phyloP scores from a whole-genome alignment of 2,888 invertebrate species.

The Cecidostiba fungosa region DNA sequence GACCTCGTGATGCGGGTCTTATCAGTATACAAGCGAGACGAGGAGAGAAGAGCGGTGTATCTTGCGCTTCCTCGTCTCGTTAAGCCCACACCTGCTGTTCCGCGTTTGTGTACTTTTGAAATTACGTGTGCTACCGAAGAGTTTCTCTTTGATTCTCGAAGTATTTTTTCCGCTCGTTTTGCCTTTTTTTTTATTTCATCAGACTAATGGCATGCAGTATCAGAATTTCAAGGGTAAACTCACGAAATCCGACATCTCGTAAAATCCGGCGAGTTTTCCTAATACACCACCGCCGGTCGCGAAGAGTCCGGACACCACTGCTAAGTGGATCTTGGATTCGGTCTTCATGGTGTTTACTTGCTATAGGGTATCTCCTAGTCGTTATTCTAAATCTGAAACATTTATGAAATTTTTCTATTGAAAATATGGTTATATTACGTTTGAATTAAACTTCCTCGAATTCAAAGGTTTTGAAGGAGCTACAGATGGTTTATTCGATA shows the following conservation, averaged over 20 bases:
- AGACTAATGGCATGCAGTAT: too few species aligned
- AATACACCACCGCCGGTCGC: constrained; percentile 85
- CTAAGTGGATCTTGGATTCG: constrained; percentile 74
- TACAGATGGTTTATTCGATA: too few species aligned
- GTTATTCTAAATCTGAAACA: neutral
- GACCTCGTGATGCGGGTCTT: constrained; percentile 58
- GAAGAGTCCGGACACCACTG: constrained; percentile 84
- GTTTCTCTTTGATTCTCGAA: too few species aligned
- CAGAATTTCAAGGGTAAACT: neutral
- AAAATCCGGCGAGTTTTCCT: constrained; percentile 84
- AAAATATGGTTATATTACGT: neutral
- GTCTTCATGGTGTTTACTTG: neutral
- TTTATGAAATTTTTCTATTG: neutral
- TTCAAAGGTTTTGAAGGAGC: too few species aligned
- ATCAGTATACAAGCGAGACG: constrained; percentile 48
- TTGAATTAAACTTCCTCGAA: too few species aligned
- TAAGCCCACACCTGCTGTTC: neutral
- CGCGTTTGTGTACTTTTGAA: constrained; percentile 5
- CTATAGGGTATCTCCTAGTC: too few species aligned
- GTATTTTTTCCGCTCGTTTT: neutral
- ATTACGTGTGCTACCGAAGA: neutral
- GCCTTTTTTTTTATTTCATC: neutral
- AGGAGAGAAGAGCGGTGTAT: too few species aligned
- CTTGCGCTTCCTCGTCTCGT: constrained; percentile 23
- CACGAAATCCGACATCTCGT: constrained; percentile 51